A percentile compares a stretch with the other conserved stretches of the same genome.
Conservation (phyloP, 2,113 vertebrate genomes). For the Dipodomys ordii region DNA sequence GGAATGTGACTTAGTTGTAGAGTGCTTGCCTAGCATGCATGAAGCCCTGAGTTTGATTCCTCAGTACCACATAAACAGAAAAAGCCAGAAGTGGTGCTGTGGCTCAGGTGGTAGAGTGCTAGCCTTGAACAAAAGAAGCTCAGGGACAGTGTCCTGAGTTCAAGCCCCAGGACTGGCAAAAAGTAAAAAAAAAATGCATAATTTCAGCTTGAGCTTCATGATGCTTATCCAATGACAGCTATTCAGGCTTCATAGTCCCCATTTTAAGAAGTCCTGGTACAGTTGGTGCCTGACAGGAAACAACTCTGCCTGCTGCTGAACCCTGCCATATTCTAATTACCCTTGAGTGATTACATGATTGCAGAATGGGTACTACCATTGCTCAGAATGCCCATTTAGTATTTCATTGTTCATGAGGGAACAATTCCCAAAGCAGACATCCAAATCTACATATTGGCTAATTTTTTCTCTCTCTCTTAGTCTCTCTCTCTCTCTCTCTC, state of each 20-base stretch:
- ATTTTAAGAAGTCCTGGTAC: constrained; percentile 16
- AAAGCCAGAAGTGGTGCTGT: too few relatives aligned
- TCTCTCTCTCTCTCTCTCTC: too few relatives aligned
- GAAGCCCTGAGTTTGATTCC: too few relatives aligned
- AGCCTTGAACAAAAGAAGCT: too few relatives aligned
- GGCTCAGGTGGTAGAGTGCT: too few relatives aligned
- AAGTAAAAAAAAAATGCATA: too few relatives aligned
- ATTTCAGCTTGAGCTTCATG: not conserved
- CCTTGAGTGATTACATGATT: constrained; percentile 50
- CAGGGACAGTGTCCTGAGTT: too few relatives aligned
- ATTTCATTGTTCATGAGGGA: constrained; percentile 67
- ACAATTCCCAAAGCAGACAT: constrained; percentile 60
- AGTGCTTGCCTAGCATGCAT: too few relatives aligned
- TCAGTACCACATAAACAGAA: too few relatives aligned
- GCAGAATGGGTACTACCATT: constrained; percentile 41
- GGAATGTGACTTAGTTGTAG: too few relatives aligned
- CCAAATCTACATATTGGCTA: constrained; percentile 10
- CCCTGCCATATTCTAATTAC: constrained; percentile 62
- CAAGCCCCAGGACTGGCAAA: too few relatives aligned
- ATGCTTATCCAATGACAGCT: not conserved
- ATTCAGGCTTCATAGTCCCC: not conserved
- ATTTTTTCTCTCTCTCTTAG: not conserved
- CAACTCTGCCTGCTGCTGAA: constrained; percentile 30
- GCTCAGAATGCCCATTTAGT: constrained; percentile 68
- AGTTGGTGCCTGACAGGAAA: constrained; percentile 59